A percentile compares a stretch with the other conserved stretches of the same genome.
Conservation (phyloP, 2,113 vertebrate genomes). For the Thryonomys swinderianus region DNA sequence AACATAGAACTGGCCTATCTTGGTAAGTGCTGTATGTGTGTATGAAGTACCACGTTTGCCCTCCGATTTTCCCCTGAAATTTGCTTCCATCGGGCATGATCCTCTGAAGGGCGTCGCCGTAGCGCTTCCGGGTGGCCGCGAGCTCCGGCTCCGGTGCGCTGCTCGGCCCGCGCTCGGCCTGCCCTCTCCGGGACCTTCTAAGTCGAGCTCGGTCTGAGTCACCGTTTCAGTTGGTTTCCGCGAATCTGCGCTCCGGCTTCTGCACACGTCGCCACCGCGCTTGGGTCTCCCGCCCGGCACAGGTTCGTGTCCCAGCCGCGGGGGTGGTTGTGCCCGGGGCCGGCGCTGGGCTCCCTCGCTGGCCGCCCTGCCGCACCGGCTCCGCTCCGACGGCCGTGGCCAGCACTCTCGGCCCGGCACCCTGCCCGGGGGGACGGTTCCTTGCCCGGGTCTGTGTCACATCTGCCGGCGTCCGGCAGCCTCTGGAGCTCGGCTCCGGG, state of each 20-base stretch:
- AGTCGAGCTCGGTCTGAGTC: fast-evolving
- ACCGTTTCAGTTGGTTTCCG: background rate
- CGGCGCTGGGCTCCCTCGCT: too few species aligned
- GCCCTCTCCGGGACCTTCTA: background rate
- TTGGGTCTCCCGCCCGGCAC: background rate
- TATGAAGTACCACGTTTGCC: background rate
- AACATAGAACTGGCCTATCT: background rate
- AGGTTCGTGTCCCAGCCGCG: too few species aligned
- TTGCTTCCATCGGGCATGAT: background rate
- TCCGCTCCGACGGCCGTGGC: too few species aligned
- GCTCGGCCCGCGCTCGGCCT: background rate
- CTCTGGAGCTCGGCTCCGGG: too few species aligned
- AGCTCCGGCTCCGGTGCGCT: fast-evolving
- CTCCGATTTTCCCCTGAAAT: background rate
- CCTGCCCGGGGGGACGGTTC: too few species aligned
- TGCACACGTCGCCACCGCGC: background rate
- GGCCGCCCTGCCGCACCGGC: too few species aligned
- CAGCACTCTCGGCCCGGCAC: too few species aligned
- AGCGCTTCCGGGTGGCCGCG: background rate
- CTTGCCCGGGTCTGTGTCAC: too few species aligned
- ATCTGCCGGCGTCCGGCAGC: too few species aligned
- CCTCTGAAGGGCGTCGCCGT: background rate
- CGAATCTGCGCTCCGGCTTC: background rate
- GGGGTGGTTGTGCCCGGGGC: too few species aligned
- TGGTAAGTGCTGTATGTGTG: background rate